Evolutionary conservation across 2,888 invertebrate species (phyloP), one percentile per base, ranked within the genome.

Genomic region (Drosophila mercatorum): DNA sequence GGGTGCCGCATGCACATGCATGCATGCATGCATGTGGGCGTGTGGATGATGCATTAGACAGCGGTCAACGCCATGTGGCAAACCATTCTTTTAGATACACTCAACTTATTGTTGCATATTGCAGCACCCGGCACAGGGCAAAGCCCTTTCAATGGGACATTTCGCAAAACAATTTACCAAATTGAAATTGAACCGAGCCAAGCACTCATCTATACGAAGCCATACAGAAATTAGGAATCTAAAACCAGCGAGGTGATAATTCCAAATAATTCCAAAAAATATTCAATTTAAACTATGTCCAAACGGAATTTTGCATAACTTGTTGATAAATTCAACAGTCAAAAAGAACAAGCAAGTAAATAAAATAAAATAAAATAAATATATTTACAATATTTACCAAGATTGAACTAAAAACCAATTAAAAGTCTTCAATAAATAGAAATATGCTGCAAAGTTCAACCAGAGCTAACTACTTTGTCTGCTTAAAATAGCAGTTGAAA

Each of bases 131-230:
- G 34, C 69, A 59, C 57, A 57, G 78, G 83, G 75, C 88, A 75
- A 75, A 69, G 69, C 73, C 73, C 88, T 83, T 83, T 80, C 78
- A 75, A 60, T 83, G 63, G 78, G 67, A 67, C 80, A 73, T 41
- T 59, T 55, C 61, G 55, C 56, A 63, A 44, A 52, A 67, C 75
- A 76, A 78, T 81, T 60, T 71, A 51, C 47, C 53, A 81, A 86
- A 83, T 86, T 75, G 68, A 74, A 84, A 79, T 77, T 68, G 74
- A 81, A 36, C 57, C 57, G 46, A 68, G 5, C 10, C 53, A 7
- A n/a, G 31, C 28, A 28, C 3, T 3, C 28, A 28, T 28, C 3
- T 28, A 28, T 28, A 5, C 28, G 28, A 28, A 28, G 28, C 0
- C 31, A n/a, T 8, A 2, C 28, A 31, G 10, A 31, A 31, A n/a